Conservation (phyloP, 2,888 invertebrate genomes). For the Scaptomyza caliginosa region DNA sequence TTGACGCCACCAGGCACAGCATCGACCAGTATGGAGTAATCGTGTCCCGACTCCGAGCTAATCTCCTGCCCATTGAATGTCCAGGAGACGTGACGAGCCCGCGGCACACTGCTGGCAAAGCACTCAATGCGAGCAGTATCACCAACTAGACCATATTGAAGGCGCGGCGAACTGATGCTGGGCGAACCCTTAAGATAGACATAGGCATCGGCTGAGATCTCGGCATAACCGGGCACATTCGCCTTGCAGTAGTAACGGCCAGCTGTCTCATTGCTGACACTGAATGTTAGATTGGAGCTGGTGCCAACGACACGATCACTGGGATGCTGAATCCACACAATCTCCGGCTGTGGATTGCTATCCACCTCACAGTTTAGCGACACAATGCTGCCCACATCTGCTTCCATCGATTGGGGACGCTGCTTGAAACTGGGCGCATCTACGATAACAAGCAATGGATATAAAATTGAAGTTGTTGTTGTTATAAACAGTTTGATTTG, state of each 20-base stretch:
- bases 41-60: constrained; percentile 89
- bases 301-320: constrained; percentile 90
- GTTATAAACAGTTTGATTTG: neutral
- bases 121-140: constrained; percentile 94
- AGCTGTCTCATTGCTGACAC: constrained; percentile 91
- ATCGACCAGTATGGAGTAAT: constrained; percentile 91
- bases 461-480: neutral
- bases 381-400: constrained; percentile 91
- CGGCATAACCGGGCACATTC: constrained; percentile 93
- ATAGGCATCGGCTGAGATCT: constrained; percentile 91
- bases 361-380: constrained; percentile 94
- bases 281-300: constrained; percentile 90
- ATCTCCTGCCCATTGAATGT: constrained; percentile 93
- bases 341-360: constrained; percentile 94
- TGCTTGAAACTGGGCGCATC: constrained; percentile 93
- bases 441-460: constrained; percentile 72
- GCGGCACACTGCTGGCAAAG: constrained; percentile 94
- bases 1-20: constrained; percentile 91
- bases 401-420: constrained; percentile 91
- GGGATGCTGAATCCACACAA: constrained; percentile 94
- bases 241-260: constrained; percentile 96
- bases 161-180: constrained; percentile 90
- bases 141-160: constrained; percentile 92
- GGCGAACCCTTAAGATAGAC: constrained; percentile 93
- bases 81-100: constrained; percentile 94